Evolutionary conservation across 2,113 vertebrate genomes (phyloP), one percentile per base, ranked within the genome.

Genomic region (Xiphophorus hellerii): DNA sequence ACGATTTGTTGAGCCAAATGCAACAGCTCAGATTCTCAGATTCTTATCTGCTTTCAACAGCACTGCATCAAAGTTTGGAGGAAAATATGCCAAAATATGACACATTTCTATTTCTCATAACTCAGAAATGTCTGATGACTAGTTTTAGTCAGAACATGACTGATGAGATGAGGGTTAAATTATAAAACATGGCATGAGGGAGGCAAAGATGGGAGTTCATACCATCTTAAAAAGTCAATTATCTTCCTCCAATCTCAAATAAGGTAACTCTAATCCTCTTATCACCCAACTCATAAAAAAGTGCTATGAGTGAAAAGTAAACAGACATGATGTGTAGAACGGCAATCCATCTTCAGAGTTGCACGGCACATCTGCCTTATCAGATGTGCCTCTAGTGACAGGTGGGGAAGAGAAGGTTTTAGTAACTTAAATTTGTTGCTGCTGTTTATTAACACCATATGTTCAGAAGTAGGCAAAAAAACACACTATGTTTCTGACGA

Each of bases 1-100:
- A 13, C 82, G 85, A 90, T 90, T 92, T 90, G 84, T 70, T 74
- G 81, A 87, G 68, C 60, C 73, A 84, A 82, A 84, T 86, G 79
- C 79, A 64, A n/a, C 35, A 31, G 67, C 27, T 71, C 71, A 15
- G 0, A 69, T 73, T 71, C 69, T 76, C 62, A 71, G 80, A 89
- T 87, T 35, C n/a, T 66, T 74, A 88, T 88, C 83, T 48, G 76
- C 35, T 85, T 35, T 76, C 29, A 84, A 81, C 74, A 30, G 62
- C 10, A 17, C 27, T 28, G 29, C 27, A 39, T 11, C 1, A 3
- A 30, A 65, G 66, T 63, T 64, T 9, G n/a, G 64, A 69, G 44
- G 0, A 39, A 71, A 82, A 39, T 62, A 30, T 29, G 10, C 11
- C 28, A 54, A 48, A 72, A 67, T 33, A 33, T 70, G 65, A 69